Evolutionary conservation across 2,888 invertebrate genomes (phyloP), one percentile per base, ranked within the genome.

Genomic region (Odontomyia ornata): DNA sequence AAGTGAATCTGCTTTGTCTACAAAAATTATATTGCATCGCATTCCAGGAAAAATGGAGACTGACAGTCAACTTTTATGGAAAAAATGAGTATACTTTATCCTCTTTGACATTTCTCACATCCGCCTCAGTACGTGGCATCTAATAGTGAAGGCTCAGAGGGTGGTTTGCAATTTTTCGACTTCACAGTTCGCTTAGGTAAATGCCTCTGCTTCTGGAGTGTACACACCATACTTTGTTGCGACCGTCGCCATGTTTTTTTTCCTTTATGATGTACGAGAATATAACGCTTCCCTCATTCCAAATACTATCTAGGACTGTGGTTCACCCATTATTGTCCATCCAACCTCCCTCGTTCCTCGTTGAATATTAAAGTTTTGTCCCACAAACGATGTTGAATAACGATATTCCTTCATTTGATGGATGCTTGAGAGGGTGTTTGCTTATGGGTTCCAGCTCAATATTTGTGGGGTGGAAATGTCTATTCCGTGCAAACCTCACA

Each of bases 361-460:
- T 25, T 25, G 73, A 18, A 73, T 73, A 73, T 73, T 57, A 73
- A 73, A 57, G 73, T 36, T 73, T 73, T 60, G 36, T 73, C 36
- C 73, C 73, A 73, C 60, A 57, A 64, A 75, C 62, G 60, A 36
- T 30, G 46, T 60, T 18, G 75, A 64, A 62, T 62, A 36, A 64
- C 47, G 64, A 47, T 46, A 47, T 75, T 64, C 46, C 64, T 56
- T 72, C 21, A 13, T 25, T n/a, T 60, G 56, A 47, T 69, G 47
- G 71, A 56, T 72, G 28, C 60, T 73, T n/a, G 60, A 73, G 73
- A 43, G 73, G 73, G 60, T 73, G 73, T 73, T 73, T 60, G 60
- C 73, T 36, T 36, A 60, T 73, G 73, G 57, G 60, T 25, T 47
- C 30, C 43, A 15, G 1, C 23, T 69, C 46, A 11, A 47, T 57